Evolutionary conservation across 2,797 vertebrate species (phyloP), one percentile per base, ranked within the genome.

Genomic region (Hapalemur alaotrensis): DNA sequence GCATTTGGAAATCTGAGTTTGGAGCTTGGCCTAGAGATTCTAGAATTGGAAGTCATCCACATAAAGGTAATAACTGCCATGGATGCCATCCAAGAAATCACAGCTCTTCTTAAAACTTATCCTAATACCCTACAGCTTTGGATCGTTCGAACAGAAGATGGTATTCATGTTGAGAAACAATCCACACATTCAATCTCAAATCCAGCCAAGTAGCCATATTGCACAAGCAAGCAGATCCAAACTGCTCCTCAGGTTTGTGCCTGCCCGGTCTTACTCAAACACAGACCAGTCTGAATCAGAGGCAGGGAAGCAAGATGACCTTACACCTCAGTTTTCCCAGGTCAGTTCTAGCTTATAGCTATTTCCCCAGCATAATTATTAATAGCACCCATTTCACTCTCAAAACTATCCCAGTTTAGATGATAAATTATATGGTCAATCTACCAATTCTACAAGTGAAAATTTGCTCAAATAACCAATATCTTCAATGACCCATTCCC

Each of bases 151-250:
- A 90, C 54, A 91, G 80, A 97, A 80, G 75, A 89, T 70, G 18
- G 54, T 59, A 89, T 93, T 95, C 92, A 94, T 54, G 38, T 80
- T 89, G 70, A 93, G 79, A 95, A 97, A 95, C 87, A 95, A 91
- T 93, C 67, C 70, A 82, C 65, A 81, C 65, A 78, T 88, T 94
- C 94, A 61, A 46, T 81, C 59, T 93, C 88, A 87, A 89, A 89
- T 41, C 67, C 41, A 96, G 17, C 81, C 69, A 87, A 89, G 75
- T 10, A 57, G 59, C 46, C 38, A 50, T 50, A 46, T 22, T 85
- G 48, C 81, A 86, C 85, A 95, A 95, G 52, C 48, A 52, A 54
- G 84, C 52, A 79, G 48, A 81, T 65, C 22, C 81, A 70, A 38
- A 38, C 88, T 52, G 14, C 41, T 82, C 30, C 84, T 94, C 82